Conservation (phyloP, 2,888 invertebrate species). For the Diplazon laetatorius region DNA sequence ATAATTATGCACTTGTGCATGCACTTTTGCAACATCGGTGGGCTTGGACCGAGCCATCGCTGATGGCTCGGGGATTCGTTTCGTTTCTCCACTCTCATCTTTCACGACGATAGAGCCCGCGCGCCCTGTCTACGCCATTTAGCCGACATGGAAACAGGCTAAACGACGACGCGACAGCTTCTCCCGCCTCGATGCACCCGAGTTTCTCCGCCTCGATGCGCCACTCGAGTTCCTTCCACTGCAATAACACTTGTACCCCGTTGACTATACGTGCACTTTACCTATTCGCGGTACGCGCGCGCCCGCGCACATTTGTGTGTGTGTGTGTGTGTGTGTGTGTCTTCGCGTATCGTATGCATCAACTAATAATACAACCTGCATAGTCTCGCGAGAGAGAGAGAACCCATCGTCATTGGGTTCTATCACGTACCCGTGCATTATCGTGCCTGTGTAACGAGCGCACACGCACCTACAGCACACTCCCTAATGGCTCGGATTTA, state of each 20-base stretch:
- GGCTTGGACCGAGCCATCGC: constrained; percentile 26
- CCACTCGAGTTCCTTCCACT: neutral
- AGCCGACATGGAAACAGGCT: constrained; percentile 29
- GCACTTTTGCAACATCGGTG: constrained; percentile 14
- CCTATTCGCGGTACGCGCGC: constrained; percentile 24
- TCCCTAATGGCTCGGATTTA: constrained; percentile 23
- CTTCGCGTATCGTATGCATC: neutral
- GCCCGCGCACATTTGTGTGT: neutral
- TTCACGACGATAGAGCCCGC: too few species aligned
- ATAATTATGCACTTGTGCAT: neutral
- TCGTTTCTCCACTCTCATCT: constrained; percentile 43
- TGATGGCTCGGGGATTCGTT: constrained; percentile 15
- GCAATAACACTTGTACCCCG: constrained; percentile 38
- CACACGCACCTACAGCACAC: constrained; percentile 16
- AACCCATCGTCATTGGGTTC: constrained; percentile 34
- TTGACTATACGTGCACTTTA: constrained; percentile 37
- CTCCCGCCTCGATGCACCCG: constrained; percentile 12
- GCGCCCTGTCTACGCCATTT: constrained; percentile 34
- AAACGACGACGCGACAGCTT: constrained; percentile 45
- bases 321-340: too few species aligned
- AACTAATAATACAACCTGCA: constrained; percentile 33
- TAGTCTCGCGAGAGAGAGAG: too few species aligned
- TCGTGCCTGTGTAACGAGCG: constrained; percentile 6
- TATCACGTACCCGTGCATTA: constrained; percentile 44
- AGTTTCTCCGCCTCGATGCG: too few species aligned